phyloP scores from a whole-genome alignment of 2,113 vertebrate genomes.

The Scytalopus superciliaris region DNA sequence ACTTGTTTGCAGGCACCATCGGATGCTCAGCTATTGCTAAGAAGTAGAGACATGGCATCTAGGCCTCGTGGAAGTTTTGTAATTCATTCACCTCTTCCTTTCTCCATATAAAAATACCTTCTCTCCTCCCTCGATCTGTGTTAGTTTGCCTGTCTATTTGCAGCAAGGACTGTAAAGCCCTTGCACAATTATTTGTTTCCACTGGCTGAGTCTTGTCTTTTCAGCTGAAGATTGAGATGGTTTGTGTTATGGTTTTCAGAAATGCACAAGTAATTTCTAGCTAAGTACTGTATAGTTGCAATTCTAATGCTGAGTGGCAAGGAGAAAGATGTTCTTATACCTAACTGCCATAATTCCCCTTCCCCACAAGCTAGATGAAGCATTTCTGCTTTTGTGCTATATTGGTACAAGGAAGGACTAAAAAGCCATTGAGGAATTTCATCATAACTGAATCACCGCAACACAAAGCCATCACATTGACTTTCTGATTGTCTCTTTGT shows the following conservation, averaged over 20 bases:
- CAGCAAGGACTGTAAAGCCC: neutral
- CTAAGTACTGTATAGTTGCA: neutral
- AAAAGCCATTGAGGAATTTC: constrained; percentile 14
- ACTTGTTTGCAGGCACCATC: neutral
- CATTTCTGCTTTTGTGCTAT: constrained; percentile 1
- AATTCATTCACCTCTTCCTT: neutral
- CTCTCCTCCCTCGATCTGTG: neutral
- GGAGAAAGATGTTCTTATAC: neutral
- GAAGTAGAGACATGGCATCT: neutral
- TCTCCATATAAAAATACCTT: neutral
- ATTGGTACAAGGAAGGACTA: neutral
- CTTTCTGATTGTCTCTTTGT: neutral
- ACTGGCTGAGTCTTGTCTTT: neutral
- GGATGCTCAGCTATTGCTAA: neutral
- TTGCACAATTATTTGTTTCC: neutral
- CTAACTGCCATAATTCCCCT: neutral
- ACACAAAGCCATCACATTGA: neutral
- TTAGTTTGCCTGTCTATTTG: neutral
- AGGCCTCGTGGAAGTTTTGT: neutral
- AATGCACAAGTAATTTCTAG: neutral
- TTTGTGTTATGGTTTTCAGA: neutral
- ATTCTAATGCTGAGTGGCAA: neutral
- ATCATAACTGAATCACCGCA: neutral
- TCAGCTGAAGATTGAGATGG: neutral
- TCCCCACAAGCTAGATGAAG: neutral